Percentiles rank a stretch among this genome's conserved stretches.
Evolutionary conservation across 2,888 invertebrate genomes (phyloP).

Genomic region (Heteropelma amictum): DNA sequence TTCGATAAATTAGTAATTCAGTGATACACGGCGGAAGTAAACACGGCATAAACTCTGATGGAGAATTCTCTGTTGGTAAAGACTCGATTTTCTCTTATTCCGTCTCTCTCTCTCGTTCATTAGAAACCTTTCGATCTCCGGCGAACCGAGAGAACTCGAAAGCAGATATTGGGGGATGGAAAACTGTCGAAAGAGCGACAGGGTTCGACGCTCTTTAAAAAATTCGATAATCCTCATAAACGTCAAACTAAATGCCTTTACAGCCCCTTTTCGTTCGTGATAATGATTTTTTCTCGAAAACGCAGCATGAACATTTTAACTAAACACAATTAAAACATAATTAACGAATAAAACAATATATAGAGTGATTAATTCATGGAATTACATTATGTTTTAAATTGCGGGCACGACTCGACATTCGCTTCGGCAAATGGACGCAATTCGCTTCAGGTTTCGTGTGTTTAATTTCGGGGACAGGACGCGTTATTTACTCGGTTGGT

Average conservation of each 20-base stretch:
- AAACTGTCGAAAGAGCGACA: slow-evolving; percentile 16
- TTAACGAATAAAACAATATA: no score
- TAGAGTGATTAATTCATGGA: no score
- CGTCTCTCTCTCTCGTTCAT: background rate
- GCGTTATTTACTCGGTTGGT: no score
- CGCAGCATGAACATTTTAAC: no score
- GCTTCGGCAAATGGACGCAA: no score
- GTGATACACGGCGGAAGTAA: background rate
- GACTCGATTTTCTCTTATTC: background rate
- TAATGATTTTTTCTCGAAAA: slow-evolving; percentile 29
- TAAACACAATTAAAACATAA: no score
- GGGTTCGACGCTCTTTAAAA: slow-evolving; percentile 50
- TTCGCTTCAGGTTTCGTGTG: no score
- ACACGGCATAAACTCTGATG: background rate
- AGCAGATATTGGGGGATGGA: slow-evolving; percentile 19
- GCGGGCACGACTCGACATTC: no score
- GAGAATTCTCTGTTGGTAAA: background rate
- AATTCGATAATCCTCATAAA: slow-evolving; percentile 54
- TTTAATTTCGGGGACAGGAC: no score
- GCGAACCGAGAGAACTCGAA: slow-evolving; percentile 29
- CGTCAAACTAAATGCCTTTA: slow-evolving; percentile 39
- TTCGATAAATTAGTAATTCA: background rate
- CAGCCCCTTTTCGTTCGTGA: slow-evolving; percentile 21
- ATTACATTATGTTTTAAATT: no score
- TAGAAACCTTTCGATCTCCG: slow-evolving; percentile 24